A percentile compares a stretch with the other conserved stretches of the same genome.
Evolutionary conservation across 2,888 invertebrate genomes (phyloP).

Genomic region (Pheosia gnoma): DNA sequence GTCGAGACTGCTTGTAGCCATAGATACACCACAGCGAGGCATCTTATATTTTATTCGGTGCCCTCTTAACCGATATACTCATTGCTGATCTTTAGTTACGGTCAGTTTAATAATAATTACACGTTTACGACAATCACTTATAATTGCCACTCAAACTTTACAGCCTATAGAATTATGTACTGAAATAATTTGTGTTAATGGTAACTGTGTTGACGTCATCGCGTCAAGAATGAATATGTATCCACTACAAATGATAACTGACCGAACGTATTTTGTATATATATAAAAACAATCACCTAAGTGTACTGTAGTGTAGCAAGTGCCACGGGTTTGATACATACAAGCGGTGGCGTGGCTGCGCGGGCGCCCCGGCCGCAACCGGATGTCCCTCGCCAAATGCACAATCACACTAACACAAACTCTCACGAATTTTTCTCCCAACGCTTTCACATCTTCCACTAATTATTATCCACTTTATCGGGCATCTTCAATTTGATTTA

Average conservation of each 20-base stretch:
- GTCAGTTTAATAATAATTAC: background rate
- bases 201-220: too few relatives aligned
- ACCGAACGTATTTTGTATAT: too few relatives aligned
- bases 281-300: background rate
- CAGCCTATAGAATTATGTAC: too few relatives aligned
- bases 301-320: background rate
- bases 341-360: slow-evolving; percentile 15
- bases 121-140: too few relatives aligned
- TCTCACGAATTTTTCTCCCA: slow-evolving; percentile 84
- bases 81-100: background rate
- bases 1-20: slow-evolving; percentile 15
- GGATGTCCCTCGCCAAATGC: slow-evolving; percentile 79
- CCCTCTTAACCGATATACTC: background rate
- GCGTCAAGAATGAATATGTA: too few relatives aligned
- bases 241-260: too few relatives aligned
- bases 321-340: background rate
- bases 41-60: background rate
- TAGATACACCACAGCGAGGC: slow-evolving; percentile 4
- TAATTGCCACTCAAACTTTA: too few relatives aligned
- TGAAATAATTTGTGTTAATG: too few relatives aligned
- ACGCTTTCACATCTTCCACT: slow-evolving; percentile 83
- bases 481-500: slow-evolving; percentile 84
- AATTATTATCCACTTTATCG: slow-evolving; percentile 85
- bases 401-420: slow-evolving; percentile 81
- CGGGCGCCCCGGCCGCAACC: slow-evolving; percentile 54